A percentile compares a stretch with the other conserved stretches of the same genome.
Evolutionary conservation across 1,140 invertebrate genomes (phyloP).

Genomic region (Maconellicoccus hirsutus): DNA sequence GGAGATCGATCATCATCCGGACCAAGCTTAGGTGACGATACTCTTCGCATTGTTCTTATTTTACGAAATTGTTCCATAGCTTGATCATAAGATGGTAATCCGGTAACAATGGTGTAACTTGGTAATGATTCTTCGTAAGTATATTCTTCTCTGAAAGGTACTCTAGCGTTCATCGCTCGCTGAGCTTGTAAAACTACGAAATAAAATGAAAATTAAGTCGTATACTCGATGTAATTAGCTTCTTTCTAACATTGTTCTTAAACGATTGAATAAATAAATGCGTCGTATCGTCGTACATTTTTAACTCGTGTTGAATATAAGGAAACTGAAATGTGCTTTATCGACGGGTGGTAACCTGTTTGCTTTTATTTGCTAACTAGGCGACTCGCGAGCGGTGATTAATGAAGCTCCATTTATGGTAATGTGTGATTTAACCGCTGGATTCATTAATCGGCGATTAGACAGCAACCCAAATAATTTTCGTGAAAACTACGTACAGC

Average conservation of each 20-base stretch:
- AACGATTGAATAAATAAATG: neutral
- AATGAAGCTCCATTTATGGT: no score
- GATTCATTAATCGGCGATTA: no score
- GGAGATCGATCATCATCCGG: neutral
- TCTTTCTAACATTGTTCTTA: no score
- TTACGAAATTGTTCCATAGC: slow-evolving; percentile 38
- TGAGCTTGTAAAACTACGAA: slow-evolving; percentile 15
- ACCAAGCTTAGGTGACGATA: neutral
- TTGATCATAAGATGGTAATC: slow-evolving; percentile 47
- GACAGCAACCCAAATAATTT: no score
- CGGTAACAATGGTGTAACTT: slow-evolving; percentile 48
- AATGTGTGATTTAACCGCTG: no score
- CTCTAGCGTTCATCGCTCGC: slow-evolving; percentile 7
- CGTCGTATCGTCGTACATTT: neutral
- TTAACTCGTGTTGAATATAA: neutral
- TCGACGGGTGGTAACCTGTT: slow-evolving; percentile 1
- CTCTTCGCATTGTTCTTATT: neutral
- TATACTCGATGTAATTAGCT: no score
- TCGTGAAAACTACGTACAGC: no score
- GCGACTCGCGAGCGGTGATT: neutral
- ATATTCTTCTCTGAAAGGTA: slow-evolving; percentile 29
- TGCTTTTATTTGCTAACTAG: neutral
- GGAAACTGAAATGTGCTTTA: neutral
- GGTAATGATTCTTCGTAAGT: slow-evolving; percentile 43
- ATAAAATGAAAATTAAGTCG: neutral